phyloP scores from a whole-genome alignment of 2,888 invertebrate genomes.

The Agrochola circellaris region DNA sequence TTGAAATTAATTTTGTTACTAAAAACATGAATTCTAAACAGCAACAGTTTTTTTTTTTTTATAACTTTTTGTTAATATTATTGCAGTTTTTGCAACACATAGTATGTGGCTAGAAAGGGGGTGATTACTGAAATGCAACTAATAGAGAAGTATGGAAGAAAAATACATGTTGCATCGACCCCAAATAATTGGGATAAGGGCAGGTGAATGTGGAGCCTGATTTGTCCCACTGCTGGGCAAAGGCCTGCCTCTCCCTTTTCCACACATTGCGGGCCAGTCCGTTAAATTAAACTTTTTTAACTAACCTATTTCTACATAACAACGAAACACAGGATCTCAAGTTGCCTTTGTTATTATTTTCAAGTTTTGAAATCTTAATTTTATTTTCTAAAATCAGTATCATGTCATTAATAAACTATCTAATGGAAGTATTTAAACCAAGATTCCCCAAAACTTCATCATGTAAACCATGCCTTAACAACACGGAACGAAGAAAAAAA shows the following conservation, averaged over 20 bases:
- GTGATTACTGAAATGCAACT: too few relatives aligned
- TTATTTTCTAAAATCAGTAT: not conserved
- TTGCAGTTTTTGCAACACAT: too few relatives aligned
- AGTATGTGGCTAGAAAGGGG: too few relatives aligned
- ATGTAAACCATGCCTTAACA: slow-evolving; percentile 18
- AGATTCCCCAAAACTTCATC: not conserved
- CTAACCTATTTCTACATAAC: not conserved
- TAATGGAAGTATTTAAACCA: not conserved
- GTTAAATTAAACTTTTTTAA: not conserved
- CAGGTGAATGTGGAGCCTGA: not conserved
- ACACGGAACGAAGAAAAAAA: slow-evolving; percentile 12
- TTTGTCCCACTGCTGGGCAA: not conserved
- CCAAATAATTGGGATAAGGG: too few relatives aligned
- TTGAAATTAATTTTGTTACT: too few relatives aligned
- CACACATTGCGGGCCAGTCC: not conserved
- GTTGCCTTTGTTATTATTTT: not conserved
- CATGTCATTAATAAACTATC: not conserved
- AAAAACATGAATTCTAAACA: too few relatives aligned
- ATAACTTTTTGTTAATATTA: too few relatives aligned
- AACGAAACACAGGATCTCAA: not conserved
- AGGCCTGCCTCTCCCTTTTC: not conserved
- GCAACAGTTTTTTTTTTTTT: too few relatives aligned
- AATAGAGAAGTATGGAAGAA: too few relatives aligned
- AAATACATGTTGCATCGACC: too few relatives aligned
- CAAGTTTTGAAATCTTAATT: not conserved